phyloP scores from a whole-genome alignment of 2,113 vertebrate genomes.

The Campylomormyrus numenius region DNA sequence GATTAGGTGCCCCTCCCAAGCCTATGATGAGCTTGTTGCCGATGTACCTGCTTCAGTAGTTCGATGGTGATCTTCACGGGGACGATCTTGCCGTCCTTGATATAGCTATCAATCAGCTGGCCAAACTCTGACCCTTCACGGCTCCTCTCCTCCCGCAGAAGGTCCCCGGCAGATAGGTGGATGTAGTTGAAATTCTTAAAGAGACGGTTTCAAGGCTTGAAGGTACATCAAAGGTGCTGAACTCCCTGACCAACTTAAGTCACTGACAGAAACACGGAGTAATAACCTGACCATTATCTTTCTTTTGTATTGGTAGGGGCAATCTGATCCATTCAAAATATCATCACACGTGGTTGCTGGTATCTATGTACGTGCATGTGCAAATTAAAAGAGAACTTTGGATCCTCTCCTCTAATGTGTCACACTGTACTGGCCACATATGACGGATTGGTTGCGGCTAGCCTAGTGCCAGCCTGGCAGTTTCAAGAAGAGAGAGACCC shows the following conservation, averaged over 20 bases:
- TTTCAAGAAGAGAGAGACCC: not conserved
- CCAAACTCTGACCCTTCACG: constrained; percentile 78
- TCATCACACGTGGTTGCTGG: not conserved
- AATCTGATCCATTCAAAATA: not conserved
- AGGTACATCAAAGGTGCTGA: not conserved
- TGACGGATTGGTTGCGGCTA: not conserved
- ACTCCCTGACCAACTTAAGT: not conserved
- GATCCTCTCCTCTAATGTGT: not conserved
- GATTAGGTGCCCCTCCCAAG: no score
- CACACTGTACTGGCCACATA: not conserved
- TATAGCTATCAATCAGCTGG: constrained; percentile 82
- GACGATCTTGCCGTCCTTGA: constrained; percentile 91
- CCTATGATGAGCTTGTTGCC: not conserved
- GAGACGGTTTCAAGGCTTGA: not conserved
- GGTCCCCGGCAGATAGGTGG: constrained; percentile 90
- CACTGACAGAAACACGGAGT: not conserved
- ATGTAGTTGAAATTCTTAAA: constrained; percentile 83
- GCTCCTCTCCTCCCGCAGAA: constrained; percentile 82
- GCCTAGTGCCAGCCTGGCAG: not conserved
- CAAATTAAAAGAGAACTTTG: not conserved
- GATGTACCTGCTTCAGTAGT: constrained; percentile 77
- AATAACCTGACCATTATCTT: not conserved
- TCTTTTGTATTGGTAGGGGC: not conserved
- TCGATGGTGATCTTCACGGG: constrained; percentile 94
- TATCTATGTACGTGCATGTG: not conserved